Evolutionary conservation across 2,113 vertebrate genomes (phyloP), one percentile per base, ranked within the genome.

Genomic region (Myodes glareolus): DNA sequence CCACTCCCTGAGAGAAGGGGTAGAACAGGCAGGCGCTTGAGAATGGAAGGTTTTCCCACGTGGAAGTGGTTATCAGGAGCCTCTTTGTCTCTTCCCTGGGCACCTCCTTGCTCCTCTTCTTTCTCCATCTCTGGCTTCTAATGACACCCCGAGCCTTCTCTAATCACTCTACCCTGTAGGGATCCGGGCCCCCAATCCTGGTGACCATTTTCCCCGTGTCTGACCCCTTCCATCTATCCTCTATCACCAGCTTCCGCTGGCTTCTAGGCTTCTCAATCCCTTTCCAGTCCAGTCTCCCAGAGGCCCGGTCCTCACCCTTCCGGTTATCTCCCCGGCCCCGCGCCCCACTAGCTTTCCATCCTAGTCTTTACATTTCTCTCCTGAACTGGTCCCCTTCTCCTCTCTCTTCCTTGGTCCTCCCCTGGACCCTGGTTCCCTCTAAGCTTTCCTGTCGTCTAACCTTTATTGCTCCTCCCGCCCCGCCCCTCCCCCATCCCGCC

Each of bases 71-170:
- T 90, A 88, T 84, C 96, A 82, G 85, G 80, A 88, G 73, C 73
- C 88, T 97, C 97, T 98, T 97, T 98, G 96, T 98, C 94, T 97
- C 84, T 33, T 94, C 68, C 63, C 78, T 85, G 85, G 89, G 94
- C 52, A 73, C 58, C 84, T 75, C 82, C 42, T 65, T 36, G 47
- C 90, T 89, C 33, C 4, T 17, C n/a, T 84, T 70, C 52, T n/a
- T 27, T 7, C 63, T 52, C 73, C 67, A n/a, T 36, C 68, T 67
- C 27, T 42, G 45, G 52, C 27, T 55, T 50, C 88, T 36, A 0
- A 6, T 55, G 82, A 70, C 61, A 58, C 29, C 55, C 95, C 4
- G 47, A 5, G 23, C 91, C 2, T 8, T 47, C 50, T 29, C 36
- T 52, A 92, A 90, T 70, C 92, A 76, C 87, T 80, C 77, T 95